Percentiles rank a stretch among this genome's conserved stretches.
These are phyloP conservation scores for Silurus aristotelis DNA, from an alignment of 2,797 vertebrate species.

Conservation along the genomic window DNA sequence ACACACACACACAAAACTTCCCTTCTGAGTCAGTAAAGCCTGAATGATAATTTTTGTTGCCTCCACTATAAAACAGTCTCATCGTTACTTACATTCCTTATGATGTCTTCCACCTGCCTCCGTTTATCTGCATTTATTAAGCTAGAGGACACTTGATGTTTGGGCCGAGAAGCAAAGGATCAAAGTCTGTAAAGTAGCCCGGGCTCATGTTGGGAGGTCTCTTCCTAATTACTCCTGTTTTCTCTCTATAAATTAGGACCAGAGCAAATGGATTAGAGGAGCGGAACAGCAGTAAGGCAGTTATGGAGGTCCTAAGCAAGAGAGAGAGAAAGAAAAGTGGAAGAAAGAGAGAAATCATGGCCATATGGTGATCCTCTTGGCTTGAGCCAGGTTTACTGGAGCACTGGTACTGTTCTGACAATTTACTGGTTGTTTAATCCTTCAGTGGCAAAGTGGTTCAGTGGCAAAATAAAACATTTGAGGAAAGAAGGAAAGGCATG, in stretches of 20 bases:
- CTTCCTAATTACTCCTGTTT: slow-evolving; percentile 70
- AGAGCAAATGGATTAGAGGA: slow-evolving; percentile 35
- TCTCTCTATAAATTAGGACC: slow-evolving; percentile 68
- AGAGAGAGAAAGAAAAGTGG: background rate
- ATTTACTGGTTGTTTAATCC: slow-evolving; percentile 12
- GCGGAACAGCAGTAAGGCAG: background rate
- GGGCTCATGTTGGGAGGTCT: slow-evolving; percentile 69
- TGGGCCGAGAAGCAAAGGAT: slow-evolving; percentile 56
- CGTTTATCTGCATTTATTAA: slow-evolving; percentile 69
- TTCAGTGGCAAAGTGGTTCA: slow-evolving; percentile 1
- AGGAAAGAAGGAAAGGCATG: slow-evolving; percentile 12
- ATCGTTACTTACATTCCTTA: slow-evolving; percentile 71
- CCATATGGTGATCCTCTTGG: background rate
- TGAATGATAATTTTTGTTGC: slow-evolving; percentile 54
- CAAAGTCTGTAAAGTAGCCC: slow-evolving; percentile 64
- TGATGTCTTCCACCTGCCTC: slow-evolving; percentile 72
- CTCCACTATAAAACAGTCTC: slow-evolving; percentile 61
- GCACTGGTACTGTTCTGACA: slow-evolving; percentile 5
- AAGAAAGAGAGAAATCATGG: background rate
- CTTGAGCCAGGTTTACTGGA: background rate
- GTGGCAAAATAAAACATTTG: background rate
- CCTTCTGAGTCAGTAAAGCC: slow-evolving; percentile 43
- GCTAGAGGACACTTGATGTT: slow-evolving; percentile 67
- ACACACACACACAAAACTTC: slow-evolving; percentile 29
- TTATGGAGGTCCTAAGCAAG: background rate